Evolutionary conservation across 2,888 invertebrate species (phyloP).

Genomic region (Drosophila tripunctata): DNA sequence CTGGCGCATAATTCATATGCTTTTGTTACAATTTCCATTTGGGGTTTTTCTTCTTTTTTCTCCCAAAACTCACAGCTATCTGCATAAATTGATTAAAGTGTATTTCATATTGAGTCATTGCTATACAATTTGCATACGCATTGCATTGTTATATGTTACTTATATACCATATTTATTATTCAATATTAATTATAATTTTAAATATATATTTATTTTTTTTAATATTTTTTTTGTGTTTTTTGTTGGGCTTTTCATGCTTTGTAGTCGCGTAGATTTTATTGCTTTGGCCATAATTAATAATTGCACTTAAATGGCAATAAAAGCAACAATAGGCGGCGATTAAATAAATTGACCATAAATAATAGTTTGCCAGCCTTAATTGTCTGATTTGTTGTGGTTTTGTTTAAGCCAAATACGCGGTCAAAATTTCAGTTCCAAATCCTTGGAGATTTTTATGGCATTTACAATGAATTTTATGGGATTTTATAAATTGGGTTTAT

Average conservation of each 20-base stretch:
- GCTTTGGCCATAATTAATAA: slow-evolving; percentile 22
- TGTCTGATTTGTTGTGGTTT: slow-evolving; percentile 9
- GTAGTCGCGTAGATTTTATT: no score
- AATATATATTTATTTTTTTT: slow-evolving; percentile 12
- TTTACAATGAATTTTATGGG: no score
- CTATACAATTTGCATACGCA: slow-evolving; percentile 9
- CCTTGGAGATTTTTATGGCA: not conserved
- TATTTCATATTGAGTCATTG: slow-evolving; percentile 31
- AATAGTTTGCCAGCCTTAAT: slow-evolving; percentile 47
- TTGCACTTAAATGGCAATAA: not conserved
- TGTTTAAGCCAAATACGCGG: not conserved
- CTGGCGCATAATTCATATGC: slow-evolving; percentile 67
- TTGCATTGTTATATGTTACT: slow-evolving; percentile 18
- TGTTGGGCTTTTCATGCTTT: no score
- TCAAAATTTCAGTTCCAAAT: not conserved
- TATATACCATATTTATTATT: slow-evolving; percentile 35
- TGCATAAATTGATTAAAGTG: slow-evolving; percentile 45
- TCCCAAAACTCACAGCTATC: no score
- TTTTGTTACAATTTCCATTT: slow-evolving; percentile 56
- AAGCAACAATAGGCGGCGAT: slow-evolving; percentile 11
- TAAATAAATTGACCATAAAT: slow-evolving; percentile 66
- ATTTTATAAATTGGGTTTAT: not conserved
- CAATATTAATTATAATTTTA: slow-evolving; percentile 25
- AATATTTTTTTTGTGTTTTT: slow-evolving; percentile 16
- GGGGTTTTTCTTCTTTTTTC: not conserved